phyloP scores from a whole-genome alignment of 2,113 vertebrate genomes.

The Uropsilus gracilis region DNA sequence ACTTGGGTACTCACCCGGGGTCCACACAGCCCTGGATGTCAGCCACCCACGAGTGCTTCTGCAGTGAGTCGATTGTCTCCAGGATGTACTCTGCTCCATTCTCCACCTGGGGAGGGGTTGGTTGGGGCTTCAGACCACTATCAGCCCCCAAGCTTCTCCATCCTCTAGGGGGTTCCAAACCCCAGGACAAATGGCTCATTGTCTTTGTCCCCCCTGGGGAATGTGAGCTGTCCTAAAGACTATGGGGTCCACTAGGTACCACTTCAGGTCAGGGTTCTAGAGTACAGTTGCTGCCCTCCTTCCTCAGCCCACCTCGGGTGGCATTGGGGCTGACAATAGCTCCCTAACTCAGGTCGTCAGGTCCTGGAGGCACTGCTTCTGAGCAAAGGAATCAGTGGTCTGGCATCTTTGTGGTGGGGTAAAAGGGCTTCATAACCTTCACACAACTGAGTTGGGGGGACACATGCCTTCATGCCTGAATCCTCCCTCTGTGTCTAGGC shows the following conservation, averaged over 20 bases:
- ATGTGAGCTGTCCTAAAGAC: background rate
- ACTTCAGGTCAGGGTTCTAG: background rate
- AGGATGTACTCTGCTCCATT: conserved; percentile 97
- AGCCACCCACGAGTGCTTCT: conserved; percentile 99
- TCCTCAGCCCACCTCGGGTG: background rate
- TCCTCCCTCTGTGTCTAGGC: fast-evolving
- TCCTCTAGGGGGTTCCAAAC: background rate
- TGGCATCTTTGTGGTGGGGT: background rate
- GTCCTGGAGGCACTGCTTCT: background rate
- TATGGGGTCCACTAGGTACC: background rate
- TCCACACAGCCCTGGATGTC: conserved; percentile 99
- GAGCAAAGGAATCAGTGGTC: too few species aligned
- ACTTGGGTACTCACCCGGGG: conserved; percentile 89
- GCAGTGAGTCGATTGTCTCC: conserved; percentile 98
- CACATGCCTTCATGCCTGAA: background rate
- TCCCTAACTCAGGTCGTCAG: background rate
- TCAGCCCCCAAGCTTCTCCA: background rate
- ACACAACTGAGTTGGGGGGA: background rate
- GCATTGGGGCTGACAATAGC: too few species aligned
- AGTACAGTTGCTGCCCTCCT: background rate
- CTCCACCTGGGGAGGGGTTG: conserved; percentile 86
- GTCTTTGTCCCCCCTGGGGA: fast-evolving
- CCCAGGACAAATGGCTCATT: background rate
- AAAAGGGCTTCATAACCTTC: background rate
- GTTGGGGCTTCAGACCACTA: too few species aligned